Conservation (phyloP, 2,888 invertebrate species). For the Pycnomerus fuliginosus region DNA sequence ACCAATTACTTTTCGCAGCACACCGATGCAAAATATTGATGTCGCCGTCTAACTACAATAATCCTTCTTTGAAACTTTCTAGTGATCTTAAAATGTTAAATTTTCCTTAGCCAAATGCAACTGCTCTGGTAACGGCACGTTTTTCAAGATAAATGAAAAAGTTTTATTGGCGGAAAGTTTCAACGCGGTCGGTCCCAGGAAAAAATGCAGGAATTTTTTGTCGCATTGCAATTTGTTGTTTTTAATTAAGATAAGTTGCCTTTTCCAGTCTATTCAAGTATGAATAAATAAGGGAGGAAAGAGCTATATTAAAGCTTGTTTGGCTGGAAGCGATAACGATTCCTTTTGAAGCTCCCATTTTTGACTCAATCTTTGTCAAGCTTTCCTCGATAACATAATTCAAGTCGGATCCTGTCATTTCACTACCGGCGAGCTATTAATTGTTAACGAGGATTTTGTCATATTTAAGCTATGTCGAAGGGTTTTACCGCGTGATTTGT, state of each 20-base stretch:
- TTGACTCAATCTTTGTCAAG: no score
- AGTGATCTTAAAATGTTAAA: constrained; percentile 11
- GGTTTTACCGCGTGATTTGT: constrained; percentile 18
- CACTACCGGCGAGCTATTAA: constrained; percentile 14
- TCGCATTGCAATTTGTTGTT: no score
- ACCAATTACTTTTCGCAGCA: no score
- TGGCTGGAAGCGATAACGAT: no score
- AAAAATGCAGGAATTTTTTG: no score
- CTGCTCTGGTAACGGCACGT: constrained; percentile 18
- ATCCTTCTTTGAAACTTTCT: constrained; percentile 7
- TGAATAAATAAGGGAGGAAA: no score
- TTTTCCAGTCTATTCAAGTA: no score
- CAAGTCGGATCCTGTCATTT: constrained; percentile 7
- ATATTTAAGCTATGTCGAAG: constrained; percentile 20
- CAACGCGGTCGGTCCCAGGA: constrained; percentile 1
- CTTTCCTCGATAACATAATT: no score
- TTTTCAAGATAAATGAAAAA: constrained; percentile 15
- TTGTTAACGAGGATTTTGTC: constrained; percentile 21
- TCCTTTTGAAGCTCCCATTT: no score
- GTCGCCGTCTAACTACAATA: constrained; percentile 6
- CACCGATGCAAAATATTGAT: constrained; percentile 7
- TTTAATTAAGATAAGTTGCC: no score
- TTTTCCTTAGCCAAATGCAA: constrained; percentile 10
- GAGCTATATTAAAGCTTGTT: no score
- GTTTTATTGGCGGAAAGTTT: constrained; percentile 16